Conservation (phyloP, 2,888 invertebrate species). For the Lucinisca nassula region DNA sequence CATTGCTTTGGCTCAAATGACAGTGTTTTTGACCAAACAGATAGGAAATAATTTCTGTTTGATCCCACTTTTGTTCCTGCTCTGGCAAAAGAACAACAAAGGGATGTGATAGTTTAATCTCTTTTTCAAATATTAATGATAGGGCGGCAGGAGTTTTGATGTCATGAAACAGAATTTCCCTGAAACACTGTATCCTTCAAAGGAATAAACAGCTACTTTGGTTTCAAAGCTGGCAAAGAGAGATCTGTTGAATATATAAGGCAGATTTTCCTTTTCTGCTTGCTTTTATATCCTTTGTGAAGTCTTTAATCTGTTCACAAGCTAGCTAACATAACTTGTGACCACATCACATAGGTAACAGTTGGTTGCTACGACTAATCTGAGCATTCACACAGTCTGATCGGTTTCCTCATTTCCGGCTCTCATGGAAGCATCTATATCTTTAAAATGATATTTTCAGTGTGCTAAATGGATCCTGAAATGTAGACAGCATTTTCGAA, state of each 20-base stretch:
- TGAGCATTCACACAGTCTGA: no score
- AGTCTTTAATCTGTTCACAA: no score
- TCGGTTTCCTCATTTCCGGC: no score
- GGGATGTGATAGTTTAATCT: slow-evolving; percentile 3
- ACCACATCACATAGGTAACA: no score
- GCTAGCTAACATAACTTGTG: no score
- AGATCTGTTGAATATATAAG: slow-evolving; percentile 7
- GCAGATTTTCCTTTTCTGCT: slow-evolving; percentile 6
- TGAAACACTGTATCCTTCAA: not conserved
- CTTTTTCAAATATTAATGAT: slow-evolving; percentile 15
- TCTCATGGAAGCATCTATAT: no score
- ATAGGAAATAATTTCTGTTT: slow-evolving; percentile 12
- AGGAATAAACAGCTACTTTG: not conserved
- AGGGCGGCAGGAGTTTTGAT: not conserved
- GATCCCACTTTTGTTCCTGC: not conserved
- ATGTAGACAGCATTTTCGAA: no score
- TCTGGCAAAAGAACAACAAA: slow-evolving; percentile 10
- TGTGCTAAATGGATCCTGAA: no score
- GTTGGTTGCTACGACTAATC: no score
- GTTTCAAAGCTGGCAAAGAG: not conserved
- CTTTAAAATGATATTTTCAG: no score
- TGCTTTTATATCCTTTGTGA: not conserved
- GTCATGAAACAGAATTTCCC: not conserved
- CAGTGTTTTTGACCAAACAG: slow-evolving; percentile 6
- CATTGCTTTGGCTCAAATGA: not conserved